phyloP scores from a whole-genome alignment of 2,797 vertebrate species.

The Esox lucius region DNA sequence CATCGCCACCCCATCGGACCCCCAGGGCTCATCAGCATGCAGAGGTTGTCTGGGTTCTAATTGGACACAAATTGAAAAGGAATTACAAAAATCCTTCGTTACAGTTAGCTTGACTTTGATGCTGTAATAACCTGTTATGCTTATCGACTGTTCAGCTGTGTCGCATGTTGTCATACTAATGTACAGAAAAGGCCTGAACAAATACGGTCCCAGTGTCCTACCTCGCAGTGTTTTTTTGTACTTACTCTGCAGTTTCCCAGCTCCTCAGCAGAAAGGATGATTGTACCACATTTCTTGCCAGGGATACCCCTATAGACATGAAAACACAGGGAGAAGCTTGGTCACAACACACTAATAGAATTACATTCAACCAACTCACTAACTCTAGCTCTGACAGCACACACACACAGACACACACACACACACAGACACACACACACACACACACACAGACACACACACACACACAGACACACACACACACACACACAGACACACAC shows the following conservation, averaged over 20 bases:
- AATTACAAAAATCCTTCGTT: too few species aligned
- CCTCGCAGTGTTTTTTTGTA: conserved; percentile 28
- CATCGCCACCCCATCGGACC: too few species aligned
- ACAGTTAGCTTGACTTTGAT: too few species aligned
- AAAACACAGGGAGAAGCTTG: neutral
- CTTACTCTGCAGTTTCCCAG: conserved; percentile 94
- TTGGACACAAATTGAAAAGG: too few species aligned
- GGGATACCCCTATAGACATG: conserved; percentile 78
- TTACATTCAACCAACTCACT: neutral
- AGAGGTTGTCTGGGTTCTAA: too few species aligned
- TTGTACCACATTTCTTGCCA: conserved; percentile 90
- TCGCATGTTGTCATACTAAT: neutral
- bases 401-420: neutral
- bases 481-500: neutral
- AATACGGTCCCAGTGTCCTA: neutral
- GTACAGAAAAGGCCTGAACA: neutral
- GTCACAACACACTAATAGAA: neutral
- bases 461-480: neutral
- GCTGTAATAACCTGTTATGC: too few species aligned
- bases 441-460: neutral
- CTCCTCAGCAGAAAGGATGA: conserved; percentile 90
- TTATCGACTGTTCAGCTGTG: too few species aligned
- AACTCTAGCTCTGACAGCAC: conserved; percentile 31
- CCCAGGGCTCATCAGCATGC: too few species aligned
- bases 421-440: neutral